Evolutionary conservation across 2,888 invertebrate species (phyloP).

Genomic region (Polymixis flavicincta): DNA sequence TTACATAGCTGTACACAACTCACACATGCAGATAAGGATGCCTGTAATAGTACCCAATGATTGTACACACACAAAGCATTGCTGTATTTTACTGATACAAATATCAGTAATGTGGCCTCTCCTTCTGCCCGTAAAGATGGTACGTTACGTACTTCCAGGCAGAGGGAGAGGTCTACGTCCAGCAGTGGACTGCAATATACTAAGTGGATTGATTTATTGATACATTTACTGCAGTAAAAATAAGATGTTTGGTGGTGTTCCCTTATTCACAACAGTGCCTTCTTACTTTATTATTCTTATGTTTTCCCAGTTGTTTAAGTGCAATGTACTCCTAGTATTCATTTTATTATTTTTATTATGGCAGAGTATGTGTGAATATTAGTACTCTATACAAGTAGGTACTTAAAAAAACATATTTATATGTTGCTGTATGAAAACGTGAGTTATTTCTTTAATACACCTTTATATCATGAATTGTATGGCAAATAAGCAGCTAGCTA

Average conservation of each 20-base stretch:
- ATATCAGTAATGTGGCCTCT: too few species aligned
- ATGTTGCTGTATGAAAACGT: not conserved
- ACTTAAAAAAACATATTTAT: not conserved
- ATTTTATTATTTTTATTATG: not conserved
- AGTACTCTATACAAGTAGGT: not conserved
- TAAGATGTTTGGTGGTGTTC: not conserved
- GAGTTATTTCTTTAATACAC: constrained; percentile 18
- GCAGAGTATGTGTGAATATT: not conserved
- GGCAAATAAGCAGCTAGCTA: not conserved
- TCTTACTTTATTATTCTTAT: not conserved
- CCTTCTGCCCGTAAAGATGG: too few species aligned
- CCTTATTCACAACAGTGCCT: not conserved
- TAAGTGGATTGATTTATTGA: not conserved
- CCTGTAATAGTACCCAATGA: constrained; percentile 5
- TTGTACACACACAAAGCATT: constrained; percentile 13
- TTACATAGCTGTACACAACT: constrained; percentile 4
- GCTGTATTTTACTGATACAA: not conserved
- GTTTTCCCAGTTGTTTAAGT: not conserved
- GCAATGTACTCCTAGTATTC: too few species aligned
- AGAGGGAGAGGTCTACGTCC: not conserved
- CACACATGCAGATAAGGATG: constrained; percentile 44
- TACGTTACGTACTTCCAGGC: too few species aligned
- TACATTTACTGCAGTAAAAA: not conserved
- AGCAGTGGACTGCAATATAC: not conserved
- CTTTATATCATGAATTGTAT: not conserved